phyloP scores from a whole-genome alignment of 2,888 invertebrate genomes.

The Drosophila helvetica region DNA sequence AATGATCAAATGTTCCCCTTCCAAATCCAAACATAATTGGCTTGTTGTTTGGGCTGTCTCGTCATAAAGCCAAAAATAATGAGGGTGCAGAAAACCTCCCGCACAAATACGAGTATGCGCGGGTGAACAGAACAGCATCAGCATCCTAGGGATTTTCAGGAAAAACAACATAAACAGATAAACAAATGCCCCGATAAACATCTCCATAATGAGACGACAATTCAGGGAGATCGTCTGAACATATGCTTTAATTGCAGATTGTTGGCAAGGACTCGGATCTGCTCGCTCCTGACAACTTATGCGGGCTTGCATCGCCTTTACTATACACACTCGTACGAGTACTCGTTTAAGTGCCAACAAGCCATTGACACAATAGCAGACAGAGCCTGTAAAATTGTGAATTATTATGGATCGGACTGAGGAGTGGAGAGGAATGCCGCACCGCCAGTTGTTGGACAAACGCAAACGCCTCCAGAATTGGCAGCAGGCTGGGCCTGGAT shows the following conservation, averaged over 20 bases:
- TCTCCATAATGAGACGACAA: constrained; percentile 76
- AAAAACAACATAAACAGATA: constrained; percentile 50
- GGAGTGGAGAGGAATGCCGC: neutral
- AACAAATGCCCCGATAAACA: constrained; percentile 76
- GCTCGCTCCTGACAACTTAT: constrained; percentile 35
- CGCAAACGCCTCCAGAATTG: constrained; percentile 45
- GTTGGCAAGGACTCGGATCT: constrained; percentile 61
- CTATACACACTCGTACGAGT: neutral
- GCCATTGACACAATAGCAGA: constrained; percentile 41
- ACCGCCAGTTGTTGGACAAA: constrained; percentile 72
- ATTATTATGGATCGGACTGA: neutral
- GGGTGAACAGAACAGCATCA: constrained; percentile 38
- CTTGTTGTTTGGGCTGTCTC: constrained; percentile 55
- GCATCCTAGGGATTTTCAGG: constrained; percentile 29
- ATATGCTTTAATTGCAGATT: constrained; percentile 76
- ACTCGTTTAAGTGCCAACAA: constrained; percentile 60
- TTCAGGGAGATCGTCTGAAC: constrained; percentile 57
- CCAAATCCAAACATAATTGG: constrained; percentile 73
- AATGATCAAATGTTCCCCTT: constrained; percentile 59
- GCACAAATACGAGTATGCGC: constrained; percentile 30
- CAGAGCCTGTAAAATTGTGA: constrained; percentile 24
- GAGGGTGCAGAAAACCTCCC: constrained; percentile 59
- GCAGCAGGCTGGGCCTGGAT: constrained; percentile 11
- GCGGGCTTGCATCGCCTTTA: constrained; percentile 49
- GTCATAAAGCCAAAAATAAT: constrained; percentile 76